Conservation (phyloP, 2,888 invertebrate genomes). For the Habroteleia sp. region DNA sequence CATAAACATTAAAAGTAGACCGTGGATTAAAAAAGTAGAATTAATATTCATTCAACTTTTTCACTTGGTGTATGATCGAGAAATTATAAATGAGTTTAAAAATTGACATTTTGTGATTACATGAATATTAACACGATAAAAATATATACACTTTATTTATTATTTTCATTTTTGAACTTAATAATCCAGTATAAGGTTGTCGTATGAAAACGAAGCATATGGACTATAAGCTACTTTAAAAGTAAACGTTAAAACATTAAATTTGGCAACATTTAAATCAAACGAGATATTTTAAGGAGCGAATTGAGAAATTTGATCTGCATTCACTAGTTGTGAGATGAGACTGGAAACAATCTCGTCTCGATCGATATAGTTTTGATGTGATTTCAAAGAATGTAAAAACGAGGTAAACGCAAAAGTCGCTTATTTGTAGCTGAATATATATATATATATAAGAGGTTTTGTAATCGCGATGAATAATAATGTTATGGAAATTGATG, state of each 20-base stretch:
- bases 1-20: neutral
- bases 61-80: too few relatives aligned
- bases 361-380: constrained; percentile 21
- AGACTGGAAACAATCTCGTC: constrained; percentile 44
- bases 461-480: constrained; percentile 44
- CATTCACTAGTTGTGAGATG: constrained; percentile 7
- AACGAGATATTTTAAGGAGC: constrained; percentile 8
- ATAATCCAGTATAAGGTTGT: too few relatives aligned
- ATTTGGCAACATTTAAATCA: neutral
- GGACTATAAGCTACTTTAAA: neutral
- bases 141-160: too few relatives aligned
- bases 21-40: neutral
- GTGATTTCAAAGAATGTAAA: constrained; percentile 17
- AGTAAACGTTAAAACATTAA: constrained; percentile 5
- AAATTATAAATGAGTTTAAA: too few relatives aligned
- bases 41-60: constrained; percentile 16
- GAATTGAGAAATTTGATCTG: constrained; percentile 22
- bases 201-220: too few relatives aligned
- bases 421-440: constrained; percentile 27
- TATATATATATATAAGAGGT: constrained; percentile 4
- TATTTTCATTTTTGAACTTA: too few relatives aligned
- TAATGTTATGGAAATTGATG: constrained; percentile 29
- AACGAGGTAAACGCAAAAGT: constrained; percentile 38
- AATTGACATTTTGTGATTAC: too few relatives aligned
- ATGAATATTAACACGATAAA: too few relatives aligned